phyloP scores from a whole-genome alignment of 2,797 vertebrate genomes.

The Lerista edwardsae region DNA sequence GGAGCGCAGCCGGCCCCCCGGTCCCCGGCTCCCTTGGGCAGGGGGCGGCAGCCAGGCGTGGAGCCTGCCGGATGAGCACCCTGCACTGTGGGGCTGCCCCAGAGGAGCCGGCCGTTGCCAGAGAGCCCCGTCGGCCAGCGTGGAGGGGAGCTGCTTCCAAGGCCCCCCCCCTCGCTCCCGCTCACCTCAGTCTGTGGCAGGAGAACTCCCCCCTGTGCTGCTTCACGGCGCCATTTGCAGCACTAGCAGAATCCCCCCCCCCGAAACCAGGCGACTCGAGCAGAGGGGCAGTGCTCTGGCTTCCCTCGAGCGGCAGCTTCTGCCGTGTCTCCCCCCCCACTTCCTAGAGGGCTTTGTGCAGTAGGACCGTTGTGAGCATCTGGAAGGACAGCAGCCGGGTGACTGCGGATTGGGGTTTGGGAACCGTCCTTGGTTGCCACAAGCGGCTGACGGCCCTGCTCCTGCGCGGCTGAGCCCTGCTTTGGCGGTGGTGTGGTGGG shows the following conservation, averaged over 20 bases:
- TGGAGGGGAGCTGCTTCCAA: too few relatives aligned
- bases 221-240: too few relatives aligned
- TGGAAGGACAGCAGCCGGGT: slow-evolving; percentile 47
- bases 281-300: neutral
- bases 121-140: too few relatives aligned
- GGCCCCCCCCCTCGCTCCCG: too few relatives aligned
- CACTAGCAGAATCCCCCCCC: too few relatives aligned
- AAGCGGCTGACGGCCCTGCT: slow-evolving; percentile 14
- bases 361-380: slow-evolving; percentile 38
- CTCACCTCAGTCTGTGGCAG: too few relatives aligned
- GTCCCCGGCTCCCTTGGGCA: too few relatives aligned
- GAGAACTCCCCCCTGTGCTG: too few relatives aligned
- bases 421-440: slow-evolving; percentile 28
- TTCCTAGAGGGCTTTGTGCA: slow-evolving; percentile 38
- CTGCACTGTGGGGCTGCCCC: neutral
- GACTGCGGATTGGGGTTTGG: slow-evolving; percentile 44
- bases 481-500: neutral
- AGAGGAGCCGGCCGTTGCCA: neutral
- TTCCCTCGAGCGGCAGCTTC: too few relatives aligned
- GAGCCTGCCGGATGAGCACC: neutral
- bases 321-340: neutral
- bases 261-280: neutral
- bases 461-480: neutral
- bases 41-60: too few relatives aligned
- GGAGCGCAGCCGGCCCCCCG: too few relatives aligned